Percentiles rank a stretch among this genome's conserved stretches.
Evolutionary conservation across 1,140 invertebrate species (phyloP).

Genomic region (Zeugodacus cucurbitae): DNA sequence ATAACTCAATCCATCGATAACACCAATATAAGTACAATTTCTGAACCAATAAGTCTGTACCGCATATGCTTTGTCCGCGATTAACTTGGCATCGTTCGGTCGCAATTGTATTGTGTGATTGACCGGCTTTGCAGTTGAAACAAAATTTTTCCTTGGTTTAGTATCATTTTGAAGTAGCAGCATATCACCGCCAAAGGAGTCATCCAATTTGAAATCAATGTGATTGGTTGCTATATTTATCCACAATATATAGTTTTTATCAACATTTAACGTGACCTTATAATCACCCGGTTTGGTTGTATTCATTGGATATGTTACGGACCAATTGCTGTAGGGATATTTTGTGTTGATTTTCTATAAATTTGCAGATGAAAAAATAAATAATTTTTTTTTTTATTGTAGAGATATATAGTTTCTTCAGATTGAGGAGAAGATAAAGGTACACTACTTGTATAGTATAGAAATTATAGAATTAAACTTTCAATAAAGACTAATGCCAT

Average conservation of each 20-base stretch:
- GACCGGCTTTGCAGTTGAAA: conserved; percentile 71
- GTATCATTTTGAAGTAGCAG: conserved; percentile 72
- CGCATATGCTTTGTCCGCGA: conserved; percentile 72
- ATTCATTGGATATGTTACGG: conserved; percentile 69
- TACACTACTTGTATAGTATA: too few relatives aligned
- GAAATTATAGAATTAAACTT: too few relatives aligned
- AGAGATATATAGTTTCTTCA: too few relatives aligned
- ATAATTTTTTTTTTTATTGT: not conserved
- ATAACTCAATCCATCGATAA: conserved; percentile 72
- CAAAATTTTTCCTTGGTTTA: conserved; percentile 69
- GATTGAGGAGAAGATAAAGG: too few relatives aligned
- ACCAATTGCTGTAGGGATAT: conserved; percentile 67
- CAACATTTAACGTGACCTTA: conserved; percentile 71
- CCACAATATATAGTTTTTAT: conserved; percentile 55
- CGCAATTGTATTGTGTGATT: conserved; percentile 71
- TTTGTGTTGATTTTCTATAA: conserved; percentile 51
- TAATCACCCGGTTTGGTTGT: conserved; percentile 70
- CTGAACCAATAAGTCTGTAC: conserved; percentile 81
- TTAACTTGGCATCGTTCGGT: conserved; percentile 71
- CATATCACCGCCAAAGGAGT: conserved; percentile 75
- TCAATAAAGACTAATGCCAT: too few relatives aligned
- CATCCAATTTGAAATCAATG: conserved; percentile 67
- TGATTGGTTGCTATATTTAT: conserved; percentile 62
- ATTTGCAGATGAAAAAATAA: not conserved
- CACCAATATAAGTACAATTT: conserved; percentile 77